These are phyloP conservation scores for Rhinophrynus dorsalis DNA, from an alignment of 2,797 vertebrate species.

Conservation along the genomic window DNA sequence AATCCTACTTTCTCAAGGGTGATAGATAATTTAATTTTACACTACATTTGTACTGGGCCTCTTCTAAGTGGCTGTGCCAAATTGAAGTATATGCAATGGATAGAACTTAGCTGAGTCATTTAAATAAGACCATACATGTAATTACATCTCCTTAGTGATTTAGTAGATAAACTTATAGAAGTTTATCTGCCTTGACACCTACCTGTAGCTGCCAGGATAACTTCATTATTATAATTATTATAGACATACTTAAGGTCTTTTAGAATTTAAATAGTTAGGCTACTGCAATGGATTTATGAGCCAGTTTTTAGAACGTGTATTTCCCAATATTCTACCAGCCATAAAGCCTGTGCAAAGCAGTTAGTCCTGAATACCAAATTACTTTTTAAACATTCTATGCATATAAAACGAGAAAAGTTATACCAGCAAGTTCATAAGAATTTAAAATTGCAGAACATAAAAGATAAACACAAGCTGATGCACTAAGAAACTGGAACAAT, in stretches of 20 bases:
- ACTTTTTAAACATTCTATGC: conserved; percentile 32
- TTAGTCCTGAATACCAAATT: conserved; percentile 37
- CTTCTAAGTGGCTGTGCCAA: conserved; percentile 46
- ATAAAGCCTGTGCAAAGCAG: conserved; percentile 20
- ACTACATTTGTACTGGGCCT: conserved; percentile 48
- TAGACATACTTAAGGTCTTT: conserved; percentile 34
- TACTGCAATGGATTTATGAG: conserved; percentile 34
- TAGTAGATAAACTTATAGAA: conserved; percentile 36
- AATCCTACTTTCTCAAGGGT: conserved; percentile 44
- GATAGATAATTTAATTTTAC: conserved; percentile 49
- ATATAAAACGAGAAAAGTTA: conserved; percentile 19
- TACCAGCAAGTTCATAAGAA: conserved; percentile 14
- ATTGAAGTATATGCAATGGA: conserved; percentile 46
- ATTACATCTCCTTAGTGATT: conserved; percentile 44
- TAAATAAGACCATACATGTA: conserved; percentile 46
- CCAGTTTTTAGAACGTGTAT: conserved; percentile 15
- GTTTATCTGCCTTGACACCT: conserved; percentile 48
- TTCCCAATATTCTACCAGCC: conserved; percentile 30
- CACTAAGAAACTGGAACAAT: no score
- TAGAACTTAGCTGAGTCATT: conserved; percentile 40
- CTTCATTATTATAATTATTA: conserved; percentile 45
- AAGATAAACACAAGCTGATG: no score
- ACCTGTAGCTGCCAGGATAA: conserved; percentile 45
- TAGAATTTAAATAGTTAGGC: conserved; percentile 34
- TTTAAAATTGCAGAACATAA: no score